These are phyloP conservation scores for Brachypalpus laphriformis DNA, from an alignment of 2,888 invertebrate species.

Conservation along the genomic window DNA sequence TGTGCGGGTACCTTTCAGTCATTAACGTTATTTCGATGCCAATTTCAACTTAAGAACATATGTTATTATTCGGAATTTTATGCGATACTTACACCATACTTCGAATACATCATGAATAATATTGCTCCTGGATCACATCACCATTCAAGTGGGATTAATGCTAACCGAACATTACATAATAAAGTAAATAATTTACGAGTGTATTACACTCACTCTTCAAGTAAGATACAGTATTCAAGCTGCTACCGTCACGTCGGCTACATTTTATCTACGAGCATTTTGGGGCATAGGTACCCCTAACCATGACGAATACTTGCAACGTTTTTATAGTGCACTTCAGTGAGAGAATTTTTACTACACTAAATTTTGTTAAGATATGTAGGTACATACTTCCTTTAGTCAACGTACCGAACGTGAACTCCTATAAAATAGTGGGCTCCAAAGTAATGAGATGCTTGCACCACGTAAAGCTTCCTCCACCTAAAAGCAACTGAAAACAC, in stretches of 20 bases:
- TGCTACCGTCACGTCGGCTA: neutral
- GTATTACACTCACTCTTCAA: too few species aligned
- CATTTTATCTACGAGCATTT: neutral
- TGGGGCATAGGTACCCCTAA: neutral
- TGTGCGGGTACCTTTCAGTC: too few species aligned
- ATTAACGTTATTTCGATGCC: too few species aligned
- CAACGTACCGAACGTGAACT: neutral
- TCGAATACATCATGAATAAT: too few species aligned
- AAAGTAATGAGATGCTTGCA: neutral
- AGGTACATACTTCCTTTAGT: constrained; percentile 2
- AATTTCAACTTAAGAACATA: too few species aligned
- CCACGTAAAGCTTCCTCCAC: neutral
- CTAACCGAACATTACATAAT: too few species aligned
- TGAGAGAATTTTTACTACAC: neutral
- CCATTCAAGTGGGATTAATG: too few species aligned
- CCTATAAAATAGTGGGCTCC: neutral
- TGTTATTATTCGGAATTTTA: too few species aligned
- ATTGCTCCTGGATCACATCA: too few species aligned
- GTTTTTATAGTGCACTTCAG: constrained; percentile 7
- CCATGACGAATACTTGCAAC: neutral
- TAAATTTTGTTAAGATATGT: constrained; percentile 3
- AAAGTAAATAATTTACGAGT: too few species aligned
- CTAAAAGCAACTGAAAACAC: constrained; percentile 2
- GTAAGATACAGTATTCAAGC: too few species aligned
- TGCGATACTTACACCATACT: too few species aligned